A percentile compares a stretch with the other conserved stretches of the same genome.
Evolutionary conservation across 2,888 invertebrate genomes (phyloP).

Genomic region (Leistus spinibarbis): DNA sequence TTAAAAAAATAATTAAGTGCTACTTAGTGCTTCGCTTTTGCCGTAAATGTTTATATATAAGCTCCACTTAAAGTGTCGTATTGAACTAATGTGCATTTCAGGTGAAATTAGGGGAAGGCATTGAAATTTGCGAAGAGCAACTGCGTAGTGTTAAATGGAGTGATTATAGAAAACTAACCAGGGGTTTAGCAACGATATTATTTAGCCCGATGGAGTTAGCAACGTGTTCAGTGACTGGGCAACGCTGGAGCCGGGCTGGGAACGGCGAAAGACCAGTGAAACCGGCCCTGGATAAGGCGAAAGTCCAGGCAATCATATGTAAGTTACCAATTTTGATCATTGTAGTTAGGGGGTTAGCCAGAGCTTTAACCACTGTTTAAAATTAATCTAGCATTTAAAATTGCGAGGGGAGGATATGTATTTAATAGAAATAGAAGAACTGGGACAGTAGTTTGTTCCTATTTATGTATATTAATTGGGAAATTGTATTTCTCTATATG

Average conservation of each 20-base stretch:
- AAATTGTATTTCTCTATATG: too few relatives aligned
- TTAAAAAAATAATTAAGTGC: too few relatives aligned
- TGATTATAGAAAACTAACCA: constrained; percentile 74
- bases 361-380: too few relatives aligned
- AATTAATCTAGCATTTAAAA: too few relatives aligned
- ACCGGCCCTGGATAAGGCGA: constrained; percentile 72
- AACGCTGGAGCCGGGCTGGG: constrained; percentile 76
- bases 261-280: constrained; percentile 76
- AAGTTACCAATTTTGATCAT: constrained; percentile 48
- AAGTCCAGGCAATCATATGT: constrained; percentile 78
- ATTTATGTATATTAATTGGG: too few relatives aligned
- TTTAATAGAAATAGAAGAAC: too few relatives aligned
- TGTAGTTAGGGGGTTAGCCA: too few relatives aligned
- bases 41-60: too few relatives aligned
- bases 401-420: too few relatives aligned
- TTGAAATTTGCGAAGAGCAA: constrained; percentile 74
- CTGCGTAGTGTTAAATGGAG: constrained; percentile 76
- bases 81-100: constrained; percentile 49
- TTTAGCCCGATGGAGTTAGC: constrained; percentile 77
- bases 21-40: too few relatives aligned
- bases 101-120: constrained; percentile 76
- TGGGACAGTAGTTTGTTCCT: too few relatives aligned
- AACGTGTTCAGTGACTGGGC: constrained; percentile 76
- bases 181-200: constrained; percentile 74
- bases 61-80: too few relatives aligned